These are phyloP conservation scores for Silurus asotus DNA, from an alignment of 2,113 vertebrate genomes.

Conservation along the genomic window DNA sequence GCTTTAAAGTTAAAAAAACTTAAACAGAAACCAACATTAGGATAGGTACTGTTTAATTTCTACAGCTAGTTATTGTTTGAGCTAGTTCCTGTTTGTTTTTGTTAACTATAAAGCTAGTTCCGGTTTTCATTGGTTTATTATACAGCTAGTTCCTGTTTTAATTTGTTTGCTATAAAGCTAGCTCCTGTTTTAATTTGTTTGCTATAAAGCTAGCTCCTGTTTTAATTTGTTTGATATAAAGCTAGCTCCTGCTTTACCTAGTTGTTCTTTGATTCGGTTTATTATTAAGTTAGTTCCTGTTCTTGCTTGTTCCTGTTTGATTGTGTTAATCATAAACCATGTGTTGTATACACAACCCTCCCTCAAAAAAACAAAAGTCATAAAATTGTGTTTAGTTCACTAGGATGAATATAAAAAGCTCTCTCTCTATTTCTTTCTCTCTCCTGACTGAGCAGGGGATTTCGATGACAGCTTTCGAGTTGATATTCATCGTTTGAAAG, in stretches of 20 bases:
- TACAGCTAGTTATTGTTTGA: too few relatives aligned
- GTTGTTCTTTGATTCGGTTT: too few relatives aligned
- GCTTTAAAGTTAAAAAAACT: too few relatives aligned
- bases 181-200: background rate
- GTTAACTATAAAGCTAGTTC: background rate
- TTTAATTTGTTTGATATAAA: background rate
- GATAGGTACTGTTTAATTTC: background rate
- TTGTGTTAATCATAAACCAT: too few relatives aligned
- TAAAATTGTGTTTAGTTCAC: background rate
- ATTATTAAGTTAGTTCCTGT: too few relatives aligned
- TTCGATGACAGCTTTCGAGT: background rate
- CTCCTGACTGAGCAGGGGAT: background rate
- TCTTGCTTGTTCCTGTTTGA: too few relatives aligned
- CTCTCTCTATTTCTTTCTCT: background rate
- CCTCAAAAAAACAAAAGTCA: background rate
- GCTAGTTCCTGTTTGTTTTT: background rate
- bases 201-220: background rate
- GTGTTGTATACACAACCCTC: too few relatives aligned
- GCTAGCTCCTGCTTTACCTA: background rate
- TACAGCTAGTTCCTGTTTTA: background rate
- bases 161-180: background rate
- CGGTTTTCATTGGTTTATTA: background rate
- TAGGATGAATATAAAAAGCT: background rate
- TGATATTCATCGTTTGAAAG: background rate
- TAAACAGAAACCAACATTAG: background rate